Evolutionary conservation across 2,797 vertebrate species (phyloP).

Genomic region (Graptemys geographica): DNA sequence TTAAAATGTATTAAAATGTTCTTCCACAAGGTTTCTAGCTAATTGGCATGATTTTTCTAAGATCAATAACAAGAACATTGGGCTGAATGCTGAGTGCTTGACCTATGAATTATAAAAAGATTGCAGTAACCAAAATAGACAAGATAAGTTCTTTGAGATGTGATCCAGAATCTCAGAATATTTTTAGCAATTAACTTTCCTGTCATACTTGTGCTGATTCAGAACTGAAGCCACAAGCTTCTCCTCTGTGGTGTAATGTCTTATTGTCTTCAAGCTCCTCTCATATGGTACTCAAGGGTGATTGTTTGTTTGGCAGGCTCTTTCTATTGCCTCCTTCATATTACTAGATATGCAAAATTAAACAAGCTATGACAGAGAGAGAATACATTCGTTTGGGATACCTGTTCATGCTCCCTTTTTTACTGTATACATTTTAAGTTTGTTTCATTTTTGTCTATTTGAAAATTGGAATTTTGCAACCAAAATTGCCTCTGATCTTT

Average conservation of each 20-base stretch:
- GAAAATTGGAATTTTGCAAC: neutral
- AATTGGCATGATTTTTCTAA: constrained; percentile 66
- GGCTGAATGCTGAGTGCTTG: constrained; percentile 20
- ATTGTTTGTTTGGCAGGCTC: neutral
- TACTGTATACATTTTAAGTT: accelerated
- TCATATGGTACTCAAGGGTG: neutral
- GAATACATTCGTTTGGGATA: neutral
- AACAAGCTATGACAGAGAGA: neutral
- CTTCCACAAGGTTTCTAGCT: constrained; percentile 54
- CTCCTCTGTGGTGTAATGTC: neutral
- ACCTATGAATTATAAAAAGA: constrained; percentile 47
- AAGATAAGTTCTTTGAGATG: constrained; percentile 25
- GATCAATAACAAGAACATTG: constrained; percentile 66
- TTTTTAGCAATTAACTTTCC: neutral
- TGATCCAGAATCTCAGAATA: neutral
- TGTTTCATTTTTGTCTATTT: neutral
- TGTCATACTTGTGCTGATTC: neutral
- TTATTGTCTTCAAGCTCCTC: neutral
- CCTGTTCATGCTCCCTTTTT: neutral
- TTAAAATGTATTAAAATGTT: constrained; percentile 63
- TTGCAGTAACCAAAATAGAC: constrained; percentile 20
- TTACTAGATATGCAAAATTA: neutral
- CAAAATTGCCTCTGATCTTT: neutral
- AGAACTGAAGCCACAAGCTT: neutral
- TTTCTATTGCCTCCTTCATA: neutral